Evolutionary conservation across 2,888 invertebrate species (phyloP), one percentile per base, ranked within the genome.

Genomic region (Carcina quercana): DNA sequence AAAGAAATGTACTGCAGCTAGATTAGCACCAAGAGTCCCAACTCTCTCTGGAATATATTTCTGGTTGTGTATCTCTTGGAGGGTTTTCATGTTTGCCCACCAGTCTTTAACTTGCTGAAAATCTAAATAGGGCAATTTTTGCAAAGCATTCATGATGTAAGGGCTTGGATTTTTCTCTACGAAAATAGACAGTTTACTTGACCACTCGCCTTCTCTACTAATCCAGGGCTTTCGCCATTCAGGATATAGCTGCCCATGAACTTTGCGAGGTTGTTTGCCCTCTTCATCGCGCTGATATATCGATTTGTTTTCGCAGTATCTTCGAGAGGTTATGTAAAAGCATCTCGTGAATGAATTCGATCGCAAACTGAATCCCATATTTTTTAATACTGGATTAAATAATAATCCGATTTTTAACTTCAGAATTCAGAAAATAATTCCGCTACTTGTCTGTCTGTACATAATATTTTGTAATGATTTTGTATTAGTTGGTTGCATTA

Each of bases 1-100:
- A 28, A 97, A 74, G 65, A 96, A 97, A 76, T 96, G 94, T 5
- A 97, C 91, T 0, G 94, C 90, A 1, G 94, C 95, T 43, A 98
- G 71, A 65, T 98, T 94, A 19, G 89, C 76, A 0, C 96, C 97
- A 1, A 94, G 66, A 20, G 79, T 69, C 35, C 86, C 60, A 43
- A 89, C 86, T 37, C 92, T 75, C 32, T 89, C 84, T 0, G 83
- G 66, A 4, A 89, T 63, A 58, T 75, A 90, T 34, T 73, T 79
- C 53, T 93, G 92, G 54, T 87, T 76, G 32, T 78, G 63, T 15
- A 87, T 85, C 42, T 88, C 86, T 35, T 68, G 70, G 0, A 78
- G 52, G 28, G 72, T 71, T 42, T 84, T 69, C 43, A 84, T 83
- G 1, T 69, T 67, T 0, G 47, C 36, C 85, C 86, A 89, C 90